phyloP scores from a whole-genome alignment of 2,888 invertebrate genomes.

The Eustalomyia histrio region DNA sequence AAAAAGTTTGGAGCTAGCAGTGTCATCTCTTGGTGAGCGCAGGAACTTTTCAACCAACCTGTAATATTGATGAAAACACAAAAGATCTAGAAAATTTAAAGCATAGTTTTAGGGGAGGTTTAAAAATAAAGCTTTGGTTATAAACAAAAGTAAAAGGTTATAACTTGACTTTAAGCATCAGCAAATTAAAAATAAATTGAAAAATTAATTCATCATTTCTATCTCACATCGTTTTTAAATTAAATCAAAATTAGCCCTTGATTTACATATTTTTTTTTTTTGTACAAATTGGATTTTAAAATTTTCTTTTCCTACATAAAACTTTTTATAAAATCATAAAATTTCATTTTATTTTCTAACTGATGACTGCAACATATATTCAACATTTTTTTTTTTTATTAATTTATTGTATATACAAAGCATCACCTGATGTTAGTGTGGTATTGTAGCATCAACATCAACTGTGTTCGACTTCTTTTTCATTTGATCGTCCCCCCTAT shows the following conservation, averaged over 20 bases:
- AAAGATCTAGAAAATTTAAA: background rate
- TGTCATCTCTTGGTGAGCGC: too few relatives aligned
- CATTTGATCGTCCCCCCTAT: background rate
- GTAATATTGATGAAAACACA: too few relatives aligned
- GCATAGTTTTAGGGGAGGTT: background rate
- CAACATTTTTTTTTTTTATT: background rate
- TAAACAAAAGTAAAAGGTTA: too few relatives aligned
- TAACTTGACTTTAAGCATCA: too few relatives aligned
- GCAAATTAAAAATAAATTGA: too few relatives aligned
- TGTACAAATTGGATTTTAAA: background rate
- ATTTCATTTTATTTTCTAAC: background rate
- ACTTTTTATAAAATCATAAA: background rate
- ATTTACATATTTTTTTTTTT: background rate
- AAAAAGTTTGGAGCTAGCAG: too few relatives aligned
- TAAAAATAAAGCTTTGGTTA: background rate
- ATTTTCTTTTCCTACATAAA: background rate
- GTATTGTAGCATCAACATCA: background rate
- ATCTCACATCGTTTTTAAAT: background rate
- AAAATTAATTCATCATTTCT: too few relatives aligned
- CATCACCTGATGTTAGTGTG: background rate
- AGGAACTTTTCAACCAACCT: too few relatives aligned
- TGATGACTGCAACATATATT: background rate
- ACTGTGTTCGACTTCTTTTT: background rate
- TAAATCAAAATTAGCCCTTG: background rate
- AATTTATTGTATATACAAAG: background rate